A percentile compares a stretch with the other conserved stretches of the same genome.
phyloP scores from a whole-genome alignment of 1,140 invertebrate genomes.

The Caerostris extrusa region DNA sequence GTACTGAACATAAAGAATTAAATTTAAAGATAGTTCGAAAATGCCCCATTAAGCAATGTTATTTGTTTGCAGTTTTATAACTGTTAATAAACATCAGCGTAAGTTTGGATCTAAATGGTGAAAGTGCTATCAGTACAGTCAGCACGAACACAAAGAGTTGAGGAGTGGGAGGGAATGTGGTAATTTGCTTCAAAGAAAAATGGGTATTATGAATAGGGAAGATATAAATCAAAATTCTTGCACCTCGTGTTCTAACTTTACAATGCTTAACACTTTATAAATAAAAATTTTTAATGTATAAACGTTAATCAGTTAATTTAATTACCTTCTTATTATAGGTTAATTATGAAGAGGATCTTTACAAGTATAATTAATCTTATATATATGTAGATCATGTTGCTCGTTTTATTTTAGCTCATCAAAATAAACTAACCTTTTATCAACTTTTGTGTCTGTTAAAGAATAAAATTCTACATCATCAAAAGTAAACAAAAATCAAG shows the following conservation, averaged over 20 bases:
- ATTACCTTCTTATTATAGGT: too few relatives aligned
- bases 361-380: too few relatives aligned
- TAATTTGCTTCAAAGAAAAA: slow-evolving; percentile 8
- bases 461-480: too few relatives aligned
- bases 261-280: not conserved
- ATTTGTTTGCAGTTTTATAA: slow-evolving; percentile 34
- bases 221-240: not conserved
- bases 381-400: too few relatives aligned
- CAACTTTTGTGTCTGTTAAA: too few relatives aligned
- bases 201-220: not conserved
- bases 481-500: too few relatives aligned
- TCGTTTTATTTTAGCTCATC: too few relatives aligned
- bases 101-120: slow-evolving; percentile 9
- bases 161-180: not conserved
- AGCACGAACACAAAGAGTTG: not conserved
- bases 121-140: not conserved
- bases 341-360: too few relatives aligned
- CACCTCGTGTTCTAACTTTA: not conserved
- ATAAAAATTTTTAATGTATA: not conserved
- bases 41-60: slow-evolving; percentile 29
- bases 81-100: slow-evolving; percentile 12
- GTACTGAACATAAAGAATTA: slow-evolving; percentile 42
- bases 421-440: too few relatives aligned
- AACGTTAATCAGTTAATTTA: too few relatives aligned
- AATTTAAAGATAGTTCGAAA: slow-evolving; percentile 51